Evolutionary conservation across 2,888 invertebrate genomes (phyloP).

Genomic region (Epinotia brunnichana): DNA sequence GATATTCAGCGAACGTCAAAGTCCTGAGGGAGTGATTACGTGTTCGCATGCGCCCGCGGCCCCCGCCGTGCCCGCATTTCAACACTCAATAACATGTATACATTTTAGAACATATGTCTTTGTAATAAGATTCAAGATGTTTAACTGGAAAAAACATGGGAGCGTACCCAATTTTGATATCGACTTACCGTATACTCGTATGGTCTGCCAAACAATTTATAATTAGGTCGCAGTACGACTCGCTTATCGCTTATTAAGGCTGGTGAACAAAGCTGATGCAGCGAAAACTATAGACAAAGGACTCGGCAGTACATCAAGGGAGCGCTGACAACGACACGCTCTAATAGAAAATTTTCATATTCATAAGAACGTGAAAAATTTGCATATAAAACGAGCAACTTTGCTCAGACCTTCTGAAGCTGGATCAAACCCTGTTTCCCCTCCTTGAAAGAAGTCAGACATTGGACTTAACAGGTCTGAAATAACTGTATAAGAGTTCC

Average conservation of each 20-base stretch:
- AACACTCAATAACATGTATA: conserved; percentile 1
- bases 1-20: conserved; percentile 64
- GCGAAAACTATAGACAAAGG: conserved; percentile 63
- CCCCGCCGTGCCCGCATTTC: conserved; percentile 45
- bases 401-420: conserved; percentile 61
- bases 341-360: conserved; percentile 84
- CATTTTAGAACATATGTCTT: neutral
- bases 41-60: conserved; percentile 60
- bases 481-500: conserved; percentile 24
- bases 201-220: conserved; percentile 39
- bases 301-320: conserved; percentile 70
- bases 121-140: conserved; percentile 5
- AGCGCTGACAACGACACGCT: conserved; percentile 81
- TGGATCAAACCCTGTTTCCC: conserved; percentile 72
- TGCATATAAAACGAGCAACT: conserved; percentile 83
- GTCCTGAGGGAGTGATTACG: conserved; percentile 66
- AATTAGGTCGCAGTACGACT: conserved; percentile 9
- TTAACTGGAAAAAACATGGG: neutral
- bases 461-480: conserved; percentile 57
- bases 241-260: conserved; percentile 46
- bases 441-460: conserved; percentile 69
- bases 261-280: conserved; percentile 62
- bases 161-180: conserved; percentile 47
- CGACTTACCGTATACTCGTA: conserved; percentile 45
- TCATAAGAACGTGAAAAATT: conserved; percentile 82